Evolutionary conservation across 2,113 vertebrate genomes (phyloP).

Genomic region (Sisor rabdophorus): DNA sequence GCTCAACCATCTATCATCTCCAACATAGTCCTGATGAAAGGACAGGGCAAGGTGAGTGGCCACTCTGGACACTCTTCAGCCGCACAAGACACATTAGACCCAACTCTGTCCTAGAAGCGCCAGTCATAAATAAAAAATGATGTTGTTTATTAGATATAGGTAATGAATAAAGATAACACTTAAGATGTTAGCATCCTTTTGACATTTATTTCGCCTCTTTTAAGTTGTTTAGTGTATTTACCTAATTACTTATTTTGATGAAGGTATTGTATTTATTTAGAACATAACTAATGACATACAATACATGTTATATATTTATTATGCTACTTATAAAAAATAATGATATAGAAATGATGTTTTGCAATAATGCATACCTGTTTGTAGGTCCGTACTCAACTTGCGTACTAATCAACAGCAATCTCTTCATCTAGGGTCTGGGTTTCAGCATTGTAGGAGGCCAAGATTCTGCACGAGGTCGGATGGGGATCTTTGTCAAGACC

Average conservation of each 20-base stretch:
- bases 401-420: neutral
- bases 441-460: conserved; percentile 96
- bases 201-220: neutral
- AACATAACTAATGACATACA: neutral
- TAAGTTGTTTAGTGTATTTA: neutral
- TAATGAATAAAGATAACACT: conserved; percentile 1
- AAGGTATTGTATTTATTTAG: neutral
- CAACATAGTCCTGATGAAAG: conserved; percentile 96
- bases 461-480: conserved; percentile 90
- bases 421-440: conserved; percentile 78
- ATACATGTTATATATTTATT: too few relatives aligned
- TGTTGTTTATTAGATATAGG: neutral
- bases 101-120: neutral
- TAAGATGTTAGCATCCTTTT: neutral
- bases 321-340: too few relatives aligned
- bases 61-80: conserved; percentile 32
- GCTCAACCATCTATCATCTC: conserved; percentile 96
- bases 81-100: conserved; percentile 26
- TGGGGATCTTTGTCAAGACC: conserved; percentile 98
- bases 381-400: neutral
- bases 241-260: neutral
- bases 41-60: conserved; percentile 89
- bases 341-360: neutral
- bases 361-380: neutral
- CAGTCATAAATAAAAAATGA: conserved; percentile 14